These are phyloP conservation scores for Thalassoma bifasciatum DNA, from an alignment of 2,113 vertebrate genomes.

Conservation along the genomic window DNA sequence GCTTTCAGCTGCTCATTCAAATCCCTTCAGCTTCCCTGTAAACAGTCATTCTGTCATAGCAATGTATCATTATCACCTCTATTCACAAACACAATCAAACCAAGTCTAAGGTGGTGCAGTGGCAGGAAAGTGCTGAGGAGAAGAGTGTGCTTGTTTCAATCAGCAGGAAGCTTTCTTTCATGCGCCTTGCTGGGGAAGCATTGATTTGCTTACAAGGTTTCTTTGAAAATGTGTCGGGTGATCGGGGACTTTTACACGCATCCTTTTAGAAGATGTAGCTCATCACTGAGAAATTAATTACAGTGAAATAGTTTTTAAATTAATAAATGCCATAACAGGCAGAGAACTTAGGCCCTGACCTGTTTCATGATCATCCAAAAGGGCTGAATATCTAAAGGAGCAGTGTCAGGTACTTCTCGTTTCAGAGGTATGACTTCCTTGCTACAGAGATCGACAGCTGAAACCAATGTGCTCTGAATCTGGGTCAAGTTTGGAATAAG, in stretches of 20 bases:
- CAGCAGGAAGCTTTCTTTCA: constrained; percentile 19
- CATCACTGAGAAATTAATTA: constrained; percentile 2
- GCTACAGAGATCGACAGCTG: neutral
- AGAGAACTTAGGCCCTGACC: neutral
- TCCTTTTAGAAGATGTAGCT: constrained; percentile 2
- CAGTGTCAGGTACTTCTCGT: neutral
- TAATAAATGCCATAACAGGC: neutral
- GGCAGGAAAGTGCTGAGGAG: neutral
- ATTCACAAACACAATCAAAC: constrained; percentile 42
- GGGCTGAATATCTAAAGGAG: neutral
- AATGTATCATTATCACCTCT: constrained; percentile 36
- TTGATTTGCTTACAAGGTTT: neutral
- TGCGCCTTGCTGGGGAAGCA: neutral
- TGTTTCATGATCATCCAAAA: neutral
- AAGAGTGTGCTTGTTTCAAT: constrained; percentile 31
- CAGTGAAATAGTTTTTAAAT: neutral
- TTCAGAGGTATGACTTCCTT: neutral
- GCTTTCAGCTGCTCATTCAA: constrained; percentile 44
- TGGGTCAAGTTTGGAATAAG: neutral
- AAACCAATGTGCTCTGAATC: neutral
- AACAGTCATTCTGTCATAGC: constrained; percentile 40
- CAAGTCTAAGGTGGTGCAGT: constrained; percentile 33
- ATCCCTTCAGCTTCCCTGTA: constrained; percentile 51
- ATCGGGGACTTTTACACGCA: neutral
- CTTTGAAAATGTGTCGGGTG: constrained; percentile 14